Conservation (phyloP, 2,113 vertebrate genomes). For the Peromyscus californicus region DNA sequence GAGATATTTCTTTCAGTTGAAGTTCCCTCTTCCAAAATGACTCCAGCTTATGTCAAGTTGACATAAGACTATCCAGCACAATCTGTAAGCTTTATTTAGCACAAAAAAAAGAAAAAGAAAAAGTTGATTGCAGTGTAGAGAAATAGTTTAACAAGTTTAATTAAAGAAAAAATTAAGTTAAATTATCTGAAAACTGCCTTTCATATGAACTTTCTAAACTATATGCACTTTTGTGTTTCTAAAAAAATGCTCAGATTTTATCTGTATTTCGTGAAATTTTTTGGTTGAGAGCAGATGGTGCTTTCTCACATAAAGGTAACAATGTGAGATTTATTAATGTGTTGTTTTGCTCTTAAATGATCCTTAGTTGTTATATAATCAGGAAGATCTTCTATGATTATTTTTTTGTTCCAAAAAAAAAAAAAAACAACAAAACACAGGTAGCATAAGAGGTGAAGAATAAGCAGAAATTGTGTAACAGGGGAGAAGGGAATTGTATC, state of each 20-base stretch:
- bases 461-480: not conserved
- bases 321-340: conserved; percentile 31
- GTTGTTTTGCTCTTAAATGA: not conserved
- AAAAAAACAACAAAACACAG: not conserved
- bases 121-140: too few relatives aligned
- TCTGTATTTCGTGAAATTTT: not conserved
- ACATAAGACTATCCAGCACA: not conserved
- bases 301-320: not conserved
- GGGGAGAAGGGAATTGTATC: not conserved
- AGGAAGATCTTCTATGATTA: not conserved
- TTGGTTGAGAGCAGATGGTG: not conserved
- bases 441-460: not conserved
- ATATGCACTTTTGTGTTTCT: not conserved
- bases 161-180: not conserved
- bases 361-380: not conserved
- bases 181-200: not conserved
- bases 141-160: not conserved
- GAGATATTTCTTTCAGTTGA: not conserved
- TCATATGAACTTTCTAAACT: not conserved
- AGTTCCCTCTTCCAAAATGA: not conserved
- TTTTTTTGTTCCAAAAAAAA: too few relatives aligned
- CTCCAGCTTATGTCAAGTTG: not conserved
- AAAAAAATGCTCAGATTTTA: not conserved
- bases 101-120: not conserved
- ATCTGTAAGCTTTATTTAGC: not conserved